phyloP scores from a whole-genome alignment of 1,140 invertebrate species.

The Drusus annulatus region DNA sequence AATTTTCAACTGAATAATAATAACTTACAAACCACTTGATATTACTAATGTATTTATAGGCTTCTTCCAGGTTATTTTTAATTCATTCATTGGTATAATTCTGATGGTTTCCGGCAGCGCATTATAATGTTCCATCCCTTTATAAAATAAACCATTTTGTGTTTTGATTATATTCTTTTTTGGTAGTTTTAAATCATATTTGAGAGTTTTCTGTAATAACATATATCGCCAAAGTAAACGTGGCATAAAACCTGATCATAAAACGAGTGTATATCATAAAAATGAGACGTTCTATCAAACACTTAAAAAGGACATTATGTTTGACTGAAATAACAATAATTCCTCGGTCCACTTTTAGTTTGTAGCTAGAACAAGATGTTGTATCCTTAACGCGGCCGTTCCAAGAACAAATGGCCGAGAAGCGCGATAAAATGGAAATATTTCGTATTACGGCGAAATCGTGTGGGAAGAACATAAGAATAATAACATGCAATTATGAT shows the following conservation, averaged over 20 bases:
- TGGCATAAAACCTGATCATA: not conserved
- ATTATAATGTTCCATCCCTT: too few species aligned
- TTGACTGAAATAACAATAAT: conserved; percentile 35
- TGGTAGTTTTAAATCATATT: too few species aligned
- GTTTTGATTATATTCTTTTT: too few species aligned
- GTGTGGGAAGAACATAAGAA: conserved; percentile 51
- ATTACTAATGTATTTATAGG: too few species aligned
- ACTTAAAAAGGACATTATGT: conserved; percentile 28
- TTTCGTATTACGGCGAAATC: conserved; percentile 56
- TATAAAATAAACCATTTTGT: too few species aligned
- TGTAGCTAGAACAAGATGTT: conserved; percentile 39
- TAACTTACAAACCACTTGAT: too few species aligned
- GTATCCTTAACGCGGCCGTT: conserved; percentile 40
- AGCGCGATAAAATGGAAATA: conserved; percentile 57
- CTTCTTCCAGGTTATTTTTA: too few species aligned
- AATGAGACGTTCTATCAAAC: conserved; percentile 17
- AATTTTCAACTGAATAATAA: too few species aligned
- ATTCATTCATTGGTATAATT: too few species aligned
- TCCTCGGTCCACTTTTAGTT: conserved; percentile 32
- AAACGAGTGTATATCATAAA: not conserved
- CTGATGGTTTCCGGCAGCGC: too few species aligned
- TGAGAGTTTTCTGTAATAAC: not conserved
- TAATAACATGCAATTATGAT: conserved; percentile 57
- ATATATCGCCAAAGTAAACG: not conserved
- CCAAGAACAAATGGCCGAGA: conserved; percentile 46